Conservation (phyloP, 2,888 invertebrate species). For the Apamea sordens region DNA sequence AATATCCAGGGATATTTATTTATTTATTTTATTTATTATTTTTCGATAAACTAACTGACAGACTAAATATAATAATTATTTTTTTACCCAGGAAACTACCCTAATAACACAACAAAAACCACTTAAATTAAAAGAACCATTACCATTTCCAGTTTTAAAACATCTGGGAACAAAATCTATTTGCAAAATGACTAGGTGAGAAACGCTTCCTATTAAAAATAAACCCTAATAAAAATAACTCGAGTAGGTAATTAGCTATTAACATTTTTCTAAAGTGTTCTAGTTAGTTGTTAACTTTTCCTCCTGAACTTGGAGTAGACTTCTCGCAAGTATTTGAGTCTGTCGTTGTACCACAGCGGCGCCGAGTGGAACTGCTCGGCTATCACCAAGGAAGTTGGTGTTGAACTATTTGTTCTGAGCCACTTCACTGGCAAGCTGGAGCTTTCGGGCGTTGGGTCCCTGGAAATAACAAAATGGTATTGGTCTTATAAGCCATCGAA, state of each 20-base stretch:
- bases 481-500: background rate
- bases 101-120: background rate
- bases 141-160: conserved; percentile 20
- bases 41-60: too few relatives aligned
- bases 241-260: background rate
- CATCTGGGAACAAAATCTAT: background rate
- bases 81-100: too few relatives aligned
- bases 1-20: too few relatives aligned
- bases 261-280: conserved; percentile 3
- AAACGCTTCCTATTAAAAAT: background rate
- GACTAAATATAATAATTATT: too few relatives aligned
- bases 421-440: conserved; percentile 76
- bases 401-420: conserved; percentile 69
- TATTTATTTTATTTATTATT: too few relatives aligned
- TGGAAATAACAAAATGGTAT: conserved; percentile 63
- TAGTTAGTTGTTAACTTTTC: conserved; percentile 51
- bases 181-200: conserved; percentile 20
- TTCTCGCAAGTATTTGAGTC: conserved; percentile 74
- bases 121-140: background rate
- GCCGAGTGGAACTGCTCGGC: conserved; percentile 72
- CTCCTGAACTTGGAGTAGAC: conserved; percentile 80
- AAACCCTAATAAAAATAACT: conserved; percentile 8
- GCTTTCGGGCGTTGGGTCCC: conserved; percentile 80
- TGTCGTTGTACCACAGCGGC: conserved; percentile 78
- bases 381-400: conserved; percentile 76